Evolutionary conservation across 2,113 vertebrate species (phyloP).

Genomic region (Rhinogobius similis): DNA sequence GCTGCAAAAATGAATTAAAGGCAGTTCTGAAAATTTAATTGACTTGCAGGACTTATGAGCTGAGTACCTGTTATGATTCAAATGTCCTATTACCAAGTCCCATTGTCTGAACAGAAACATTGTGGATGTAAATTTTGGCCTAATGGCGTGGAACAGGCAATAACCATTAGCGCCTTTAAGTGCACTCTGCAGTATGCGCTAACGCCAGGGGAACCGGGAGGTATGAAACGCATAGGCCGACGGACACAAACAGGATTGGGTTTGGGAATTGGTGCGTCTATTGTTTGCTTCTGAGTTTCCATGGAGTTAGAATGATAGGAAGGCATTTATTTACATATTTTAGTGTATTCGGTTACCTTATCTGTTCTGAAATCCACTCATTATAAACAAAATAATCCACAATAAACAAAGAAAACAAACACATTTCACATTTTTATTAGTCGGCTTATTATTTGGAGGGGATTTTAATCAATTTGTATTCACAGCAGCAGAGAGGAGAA

Average conservation of each 20-base stretch:
- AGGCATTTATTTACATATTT: no score
- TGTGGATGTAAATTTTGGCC: constrained; percentile 9
- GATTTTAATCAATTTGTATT: no score
- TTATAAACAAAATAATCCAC: no score
- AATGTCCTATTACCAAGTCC: not conserved
- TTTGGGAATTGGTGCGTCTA: not conserved
- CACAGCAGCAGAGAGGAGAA: no score
- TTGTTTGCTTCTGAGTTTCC: no score
- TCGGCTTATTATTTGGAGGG: no score
- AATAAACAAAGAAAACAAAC: no score
- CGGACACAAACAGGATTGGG: no score
- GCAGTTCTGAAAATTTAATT: not conserved
- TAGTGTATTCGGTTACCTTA: no score
- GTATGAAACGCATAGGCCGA: not conserved
- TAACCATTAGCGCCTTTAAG: constrained; percentile 7
- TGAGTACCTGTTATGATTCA: constrained; percentile 2
- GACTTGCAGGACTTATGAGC: not conserved
- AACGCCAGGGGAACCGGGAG: not conserved
- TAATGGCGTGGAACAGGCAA: constrained; percentile 33
- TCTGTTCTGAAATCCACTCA: no score
- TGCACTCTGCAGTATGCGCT: constrained; percentile 7
- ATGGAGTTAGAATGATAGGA: no score
- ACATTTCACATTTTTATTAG: no score
- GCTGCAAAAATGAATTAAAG: not conserved
- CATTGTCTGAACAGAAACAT: constrained; percentile 6